Conservation (phyloP, 2,113 vertebrate species). For the Leptosomus discolor region DNA sequence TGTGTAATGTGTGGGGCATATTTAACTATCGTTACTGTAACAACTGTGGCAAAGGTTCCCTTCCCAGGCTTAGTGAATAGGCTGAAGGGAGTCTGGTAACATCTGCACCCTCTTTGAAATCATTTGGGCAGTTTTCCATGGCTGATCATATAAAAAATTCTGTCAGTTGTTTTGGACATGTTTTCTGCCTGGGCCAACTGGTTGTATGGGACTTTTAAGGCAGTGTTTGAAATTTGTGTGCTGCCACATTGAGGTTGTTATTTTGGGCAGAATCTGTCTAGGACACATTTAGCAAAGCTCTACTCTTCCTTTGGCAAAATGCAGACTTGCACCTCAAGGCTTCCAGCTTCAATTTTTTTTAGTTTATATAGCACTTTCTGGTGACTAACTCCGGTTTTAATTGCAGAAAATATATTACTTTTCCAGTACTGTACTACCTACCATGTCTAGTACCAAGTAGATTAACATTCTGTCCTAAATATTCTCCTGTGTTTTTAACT, state of each 20-base stretch:
- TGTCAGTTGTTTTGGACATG: rapidly evolving
- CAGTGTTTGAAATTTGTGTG: background rate
- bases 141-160: background rate
- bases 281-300: background rate
- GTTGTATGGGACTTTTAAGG: background rate
- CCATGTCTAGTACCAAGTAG: background rate
- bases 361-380: background rate
- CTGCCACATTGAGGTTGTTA: background rate
- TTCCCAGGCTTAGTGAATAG: background rate
- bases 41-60: background rate
- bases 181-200: background rate
- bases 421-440: background rate
- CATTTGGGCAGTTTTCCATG: background rate
- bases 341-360: background rate
- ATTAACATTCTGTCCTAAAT: background rate
- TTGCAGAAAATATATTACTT: background rate
- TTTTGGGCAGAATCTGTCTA: background rate
- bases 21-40: background rate
- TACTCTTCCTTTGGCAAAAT: background rate
- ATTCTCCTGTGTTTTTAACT: background rate
- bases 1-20: background rate
- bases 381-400: background rate
- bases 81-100: background rate
- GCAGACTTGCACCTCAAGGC: background rate
- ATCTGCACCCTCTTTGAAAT: background rate